Conservation (phyloP, 2,797 vertebrate genomes). For the Sebastiscus tertius region DNA sequence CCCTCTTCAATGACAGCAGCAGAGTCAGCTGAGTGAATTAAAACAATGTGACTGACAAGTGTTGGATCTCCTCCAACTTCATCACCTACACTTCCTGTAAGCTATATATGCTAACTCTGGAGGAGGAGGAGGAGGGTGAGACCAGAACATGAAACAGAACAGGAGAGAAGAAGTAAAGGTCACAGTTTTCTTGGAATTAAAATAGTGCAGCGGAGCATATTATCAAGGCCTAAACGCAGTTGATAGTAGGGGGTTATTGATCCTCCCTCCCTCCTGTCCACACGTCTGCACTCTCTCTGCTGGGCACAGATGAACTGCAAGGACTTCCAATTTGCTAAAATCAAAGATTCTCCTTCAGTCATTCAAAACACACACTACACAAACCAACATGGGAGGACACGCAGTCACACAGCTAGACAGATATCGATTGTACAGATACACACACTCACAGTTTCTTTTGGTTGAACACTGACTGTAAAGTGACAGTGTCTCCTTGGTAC, state of each 20-base stretch:
- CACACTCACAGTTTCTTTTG: not conserved
- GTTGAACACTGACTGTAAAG: not conserved
- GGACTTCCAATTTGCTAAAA: not conserved
- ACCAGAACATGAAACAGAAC: not conserved
- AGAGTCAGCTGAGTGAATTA: slow-evolving; percentile 70
- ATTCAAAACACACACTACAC: not conserved
- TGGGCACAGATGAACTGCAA: slow-evolving; percentile 16
- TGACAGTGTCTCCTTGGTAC: not conserved
- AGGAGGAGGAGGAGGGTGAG: not conserved
- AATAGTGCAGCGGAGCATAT: slow-evolving; percentile 17
- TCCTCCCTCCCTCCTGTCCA: slow-evolving; percentile 21
- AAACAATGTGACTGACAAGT: slow-evolving; percentile 61
- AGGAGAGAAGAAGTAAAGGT: slow-evolving; percentile 7
- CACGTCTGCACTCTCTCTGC: slow-evolving; percentile 3
- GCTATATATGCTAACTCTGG: slow-evolving; percentile 2
- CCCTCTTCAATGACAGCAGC: slow-evolving; percentile 47
- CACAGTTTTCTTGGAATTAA: slow-evolving; percentile 27
- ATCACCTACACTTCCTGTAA: slow-evolving; percentile 65
- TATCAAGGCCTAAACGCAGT: slow-evolving; percentile 26
- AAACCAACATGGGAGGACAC: not conserved
- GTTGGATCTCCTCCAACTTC: slow-evolving; percentile 68
- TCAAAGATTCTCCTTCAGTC: not conserved
- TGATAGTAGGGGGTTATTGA: slow-evolving; percentile 50
- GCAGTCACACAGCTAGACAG: not conserved
- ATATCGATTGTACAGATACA: not conserved